Percentiles rank a stretch among this genome's conserved stretches.
Evolutionary conservation across 2,888 invertebrate genomes (phyloP).

Genomic region (Branchipolynoe longqiensis): DNA sequence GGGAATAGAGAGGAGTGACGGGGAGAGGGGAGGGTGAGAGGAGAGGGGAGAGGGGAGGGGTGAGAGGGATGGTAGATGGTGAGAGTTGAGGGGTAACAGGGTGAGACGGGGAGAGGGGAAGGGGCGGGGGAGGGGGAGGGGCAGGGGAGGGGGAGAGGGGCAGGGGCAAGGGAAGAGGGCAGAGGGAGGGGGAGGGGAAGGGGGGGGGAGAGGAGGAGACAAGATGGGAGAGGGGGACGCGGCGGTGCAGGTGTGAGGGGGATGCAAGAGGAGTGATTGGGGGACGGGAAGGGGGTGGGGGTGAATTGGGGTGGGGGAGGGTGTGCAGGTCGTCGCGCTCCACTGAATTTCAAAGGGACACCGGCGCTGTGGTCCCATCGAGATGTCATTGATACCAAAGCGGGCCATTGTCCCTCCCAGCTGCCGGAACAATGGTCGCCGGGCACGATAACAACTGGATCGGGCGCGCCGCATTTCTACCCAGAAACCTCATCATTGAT

Average conservation of each 20-base stretch:
- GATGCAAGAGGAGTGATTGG: neutral
- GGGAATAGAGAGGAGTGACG: neutral
- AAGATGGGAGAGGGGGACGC: neutral
- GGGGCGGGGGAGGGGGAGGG: neutral
- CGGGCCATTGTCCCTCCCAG: conserved; percentile 39
- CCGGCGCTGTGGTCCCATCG: conserved; percentile 27
- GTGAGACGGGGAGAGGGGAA: too few relatives aligned
- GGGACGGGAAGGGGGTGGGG: neutral
- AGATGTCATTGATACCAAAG: conserved; percentile 47
- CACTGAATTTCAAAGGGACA: neutral
- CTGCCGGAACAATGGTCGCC: conserved; percentile 35
- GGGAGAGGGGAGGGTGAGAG: neutral
- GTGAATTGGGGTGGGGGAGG: neutral
- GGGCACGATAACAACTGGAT: conserved; percentile 35
- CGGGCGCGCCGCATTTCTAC: conserved; percentile 30
- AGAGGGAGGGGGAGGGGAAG: neutral
- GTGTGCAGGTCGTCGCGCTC: conserved; percentile 14
- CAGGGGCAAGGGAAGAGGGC: neutral
- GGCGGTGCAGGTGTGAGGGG: neutral
- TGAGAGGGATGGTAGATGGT: neutral
- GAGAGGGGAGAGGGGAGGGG: neutral
- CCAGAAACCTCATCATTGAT: conserved; percentile 14
- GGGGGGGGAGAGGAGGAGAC: neutral
- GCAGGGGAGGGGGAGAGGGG: neutral
- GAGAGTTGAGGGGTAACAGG: neutral